Percentiles rank a stretch among this genome's conserved stretches.
Conservation (phyloP, 2,113 vertebrate genomes). For the Pteronura brasiliensis region DNA sequence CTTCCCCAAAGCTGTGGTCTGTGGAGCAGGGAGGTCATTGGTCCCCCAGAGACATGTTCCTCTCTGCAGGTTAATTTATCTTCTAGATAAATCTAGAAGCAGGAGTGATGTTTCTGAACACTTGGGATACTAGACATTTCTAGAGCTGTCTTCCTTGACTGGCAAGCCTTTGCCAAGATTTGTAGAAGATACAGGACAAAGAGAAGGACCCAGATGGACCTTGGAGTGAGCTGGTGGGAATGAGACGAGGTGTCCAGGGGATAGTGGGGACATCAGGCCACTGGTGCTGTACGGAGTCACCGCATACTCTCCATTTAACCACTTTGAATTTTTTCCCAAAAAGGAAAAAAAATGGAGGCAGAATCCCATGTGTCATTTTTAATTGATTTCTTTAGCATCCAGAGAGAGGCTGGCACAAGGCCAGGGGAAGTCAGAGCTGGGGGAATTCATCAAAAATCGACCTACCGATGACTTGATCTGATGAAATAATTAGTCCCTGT, state of each 20-base stretch:
- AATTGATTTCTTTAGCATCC: slow-evolving; percentile 78
- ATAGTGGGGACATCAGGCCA: background rate
- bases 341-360: slow-evolving; percentile 35
- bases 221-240: slow-evolving; percentile 33
- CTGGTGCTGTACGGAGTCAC: background rate
- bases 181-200: slow-evolving; percentile 3
- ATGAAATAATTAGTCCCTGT: slow-evolving; percentile 77
- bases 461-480: slow-evolving; percentile 69
- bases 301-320: background rate
- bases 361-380: slow-evolving; percentile 68
- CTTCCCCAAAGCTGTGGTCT: background rate
- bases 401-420: slow-evolving; percentile 57
- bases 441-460: slow-evolving; percentile 74
- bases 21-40: accelerated
- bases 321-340: slow-evolving; percentile 59
- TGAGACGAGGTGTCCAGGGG: background rate
- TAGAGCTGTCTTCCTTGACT: slow-evolving; percentile 24
- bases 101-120: slow-evolving; percentile 6
- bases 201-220: background rate
- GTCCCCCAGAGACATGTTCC: background rate
- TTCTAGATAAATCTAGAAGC: background rate
- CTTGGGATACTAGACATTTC: background rate
- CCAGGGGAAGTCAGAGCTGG: slow-evolving; percentile 62
- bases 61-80: background rate
- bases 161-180: slow-evolving; percentile 48